phyloP scores from a whole-genome alignment of 2,797 vertebrate species.

The Phrynocephalus guinanensis region DNA sequence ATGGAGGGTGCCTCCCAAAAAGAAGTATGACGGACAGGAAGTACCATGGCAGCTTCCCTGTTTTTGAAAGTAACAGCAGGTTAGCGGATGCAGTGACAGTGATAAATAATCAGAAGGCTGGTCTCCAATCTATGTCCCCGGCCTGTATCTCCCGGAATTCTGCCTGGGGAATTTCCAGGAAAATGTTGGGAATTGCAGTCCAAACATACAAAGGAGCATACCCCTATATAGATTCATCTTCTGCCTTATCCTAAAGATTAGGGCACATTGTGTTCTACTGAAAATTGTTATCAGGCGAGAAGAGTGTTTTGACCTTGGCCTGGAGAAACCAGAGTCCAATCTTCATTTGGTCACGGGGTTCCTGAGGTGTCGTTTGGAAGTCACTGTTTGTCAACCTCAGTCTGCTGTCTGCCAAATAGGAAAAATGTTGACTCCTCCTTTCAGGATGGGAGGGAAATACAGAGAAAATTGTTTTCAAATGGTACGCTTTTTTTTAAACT shows the following conservation, averaged over 20 bases:
- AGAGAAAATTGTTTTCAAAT: neutral
- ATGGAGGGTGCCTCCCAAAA: too few relatives aligned
- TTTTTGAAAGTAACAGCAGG: too few relatives aligned
- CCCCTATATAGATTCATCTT: neutral
- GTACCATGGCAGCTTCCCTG: too few relatives aligned
- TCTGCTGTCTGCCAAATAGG: neutral
- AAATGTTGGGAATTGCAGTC: too few relatives aligned
- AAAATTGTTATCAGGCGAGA: neutral
- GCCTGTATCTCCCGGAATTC: too few relatives aligned
- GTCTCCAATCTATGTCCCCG: too few relatives aligned
- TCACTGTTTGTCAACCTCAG: neutral
- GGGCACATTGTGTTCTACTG: neutral
- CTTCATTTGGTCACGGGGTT: neutral
- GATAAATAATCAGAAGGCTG: too few relatives aligned
- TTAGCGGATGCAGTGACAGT: too few relatives aligned
- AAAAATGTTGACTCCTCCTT: neutral
- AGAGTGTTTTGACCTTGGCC: neutral
- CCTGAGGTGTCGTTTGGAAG: neutral
- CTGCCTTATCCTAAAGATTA: neutral
- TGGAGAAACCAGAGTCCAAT: neutral
- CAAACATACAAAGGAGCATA: too few relatives aligned
- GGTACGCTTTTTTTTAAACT: slow-evolving; percentile 24
- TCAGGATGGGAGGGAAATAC: neutral
- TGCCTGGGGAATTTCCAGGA: too few relatives aligned
- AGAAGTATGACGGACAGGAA: too few relatives aligned